A percentile compares a stretch with the other conserved stretches of the same genome.
phyloP scores from a whole-genome alignment of 2,113 vertebrate species.

The Lagopus muta region DNA sequence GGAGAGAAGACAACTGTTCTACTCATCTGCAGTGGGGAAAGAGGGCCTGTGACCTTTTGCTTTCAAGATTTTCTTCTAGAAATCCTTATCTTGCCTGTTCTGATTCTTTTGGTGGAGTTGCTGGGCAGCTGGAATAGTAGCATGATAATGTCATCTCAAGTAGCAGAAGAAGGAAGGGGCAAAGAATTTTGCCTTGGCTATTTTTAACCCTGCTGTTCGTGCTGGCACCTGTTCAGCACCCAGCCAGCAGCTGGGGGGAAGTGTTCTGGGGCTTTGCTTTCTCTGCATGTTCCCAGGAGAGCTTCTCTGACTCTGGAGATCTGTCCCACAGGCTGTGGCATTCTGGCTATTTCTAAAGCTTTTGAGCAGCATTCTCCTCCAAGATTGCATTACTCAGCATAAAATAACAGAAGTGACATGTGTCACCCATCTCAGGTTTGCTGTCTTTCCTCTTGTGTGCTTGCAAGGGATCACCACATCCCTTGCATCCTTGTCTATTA shows the following conservation, averaged over 20 bases:
- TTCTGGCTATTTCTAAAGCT: background rate
- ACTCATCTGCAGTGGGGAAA: background rate
- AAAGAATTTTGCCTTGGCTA: slow-evolving; percentile 11
- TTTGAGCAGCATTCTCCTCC: background rate
- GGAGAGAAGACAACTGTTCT: background rate
- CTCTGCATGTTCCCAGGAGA: background rate
- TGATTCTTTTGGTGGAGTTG: slow-evolving; percentile 21
- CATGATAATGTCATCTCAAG: background rate
- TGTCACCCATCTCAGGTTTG: background rate
- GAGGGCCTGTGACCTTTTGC: background rate
- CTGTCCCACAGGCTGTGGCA: background rate
- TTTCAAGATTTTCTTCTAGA: background rate
- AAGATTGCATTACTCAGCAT: background rate
- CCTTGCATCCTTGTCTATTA: background rate
- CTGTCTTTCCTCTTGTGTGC: background rate
- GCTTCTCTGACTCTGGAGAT: background rate
- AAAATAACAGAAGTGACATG: background rate
- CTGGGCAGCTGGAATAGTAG: background rate
- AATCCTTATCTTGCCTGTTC: background rate
- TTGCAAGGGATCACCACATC: background rate
- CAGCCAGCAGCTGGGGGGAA: background rate
- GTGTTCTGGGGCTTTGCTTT: background rate
- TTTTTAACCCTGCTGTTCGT: slow-evolving; percentile 1
- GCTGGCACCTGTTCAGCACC: background rate
- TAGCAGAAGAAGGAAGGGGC: background rate